Percentiles rank a stretch among this genome's conserved stretches.
phyloP scores from a whole-genome alignment of 2,888 invertebrate genomes.

The Rotaria socialis region DNA sequence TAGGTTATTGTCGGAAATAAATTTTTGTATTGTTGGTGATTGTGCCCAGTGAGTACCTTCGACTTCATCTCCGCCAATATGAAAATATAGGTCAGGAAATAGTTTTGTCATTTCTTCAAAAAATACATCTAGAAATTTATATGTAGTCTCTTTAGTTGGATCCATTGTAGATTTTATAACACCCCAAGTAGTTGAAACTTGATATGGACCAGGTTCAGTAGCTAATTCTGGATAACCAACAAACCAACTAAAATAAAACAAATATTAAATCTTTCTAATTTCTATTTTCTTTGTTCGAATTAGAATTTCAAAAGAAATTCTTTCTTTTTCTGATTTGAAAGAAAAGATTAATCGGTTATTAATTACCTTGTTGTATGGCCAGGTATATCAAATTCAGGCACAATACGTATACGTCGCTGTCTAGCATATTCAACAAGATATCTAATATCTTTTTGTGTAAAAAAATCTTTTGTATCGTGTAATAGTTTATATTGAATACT shows the following conservation, averaged over 20 bases:
- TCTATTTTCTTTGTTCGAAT: too few species aligned
- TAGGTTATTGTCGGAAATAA: background rate
- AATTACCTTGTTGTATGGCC: constrained; percentile 58
- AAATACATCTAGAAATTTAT: constrained; percentile 51
- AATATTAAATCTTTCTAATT: too few species aligned
- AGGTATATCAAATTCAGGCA: constrained; percentile 45
- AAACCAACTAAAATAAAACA: constrained; percentile 54
- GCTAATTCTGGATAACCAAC: constrained; percentile 50
- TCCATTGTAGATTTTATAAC: constrained; percentile 49
- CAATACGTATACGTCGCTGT: constrained; percentile 41
- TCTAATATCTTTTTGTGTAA: constrained; percentile 39
- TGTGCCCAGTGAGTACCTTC: background rate
- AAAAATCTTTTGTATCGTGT: constrained; percentile 47
- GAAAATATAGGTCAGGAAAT: constrained; percentile 46
- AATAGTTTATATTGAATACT: background rate
- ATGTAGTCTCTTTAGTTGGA: constrained; percentile 52
- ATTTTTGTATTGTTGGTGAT: background rate
- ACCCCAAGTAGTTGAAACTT: background rate
- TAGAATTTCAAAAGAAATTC: too few species aligned
- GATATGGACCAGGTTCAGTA: constrained; percentile 51
- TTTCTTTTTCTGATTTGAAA: too few species aligned
- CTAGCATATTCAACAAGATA: constrained; percentile 44
- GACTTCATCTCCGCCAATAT: constrained; percentile 47
- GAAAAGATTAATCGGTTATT: constrained; percentile 47
- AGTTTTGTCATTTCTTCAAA: constrained; percentile 51